A percentile compares a stretch with the other conserved stretches of the same genome.
Evolutionary conservation across 2,888 invertebrate species (phyloP).

Genomic region (Tridacna gigas): DNA sequence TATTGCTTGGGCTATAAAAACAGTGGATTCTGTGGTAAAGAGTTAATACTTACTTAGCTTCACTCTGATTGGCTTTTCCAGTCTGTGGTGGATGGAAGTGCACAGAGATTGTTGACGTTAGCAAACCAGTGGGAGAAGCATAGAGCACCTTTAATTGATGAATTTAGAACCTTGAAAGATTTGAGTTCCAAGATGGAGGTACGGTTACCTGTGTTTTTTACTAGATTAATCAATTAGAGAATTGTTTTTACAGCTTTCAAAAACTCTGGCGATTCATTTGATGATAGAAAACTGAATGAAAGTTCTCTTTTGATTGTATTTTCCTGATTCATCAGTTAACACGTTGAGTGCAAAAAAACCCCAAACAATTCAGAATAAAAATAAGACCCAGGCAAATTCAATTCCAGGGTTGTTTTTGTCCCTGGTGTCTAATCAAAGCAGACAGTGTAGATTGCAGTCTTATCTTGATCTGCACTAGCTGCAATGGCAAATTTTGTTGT

Average conservation of each 20-base stretch:
- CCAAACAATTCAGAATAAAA: too few relatives aligned
- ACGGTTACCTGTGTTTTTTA: neutral
- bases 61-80: slow-evolving; percentile 37
- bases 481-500: too few relatives aligned
- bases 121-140: slow-evolving; percentile 91
- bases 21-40: too few relatives aligned
- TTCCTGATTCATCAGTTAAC: neutral
- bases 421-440: too few relatives aligned
- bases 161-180: slow-evolving; percentile 86
- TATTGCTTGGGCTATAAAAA: too few relatives aligned
- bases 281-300: neutral
- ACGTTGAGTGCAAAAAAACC: neutral
- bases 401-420: too few relatives aligned
- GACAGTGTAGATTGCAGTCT: too few relatives aligned
- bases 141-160: slow-evolving; percentile 88
- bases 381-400: too few relatives aligned
- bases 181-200: slow-evolving; percentile 80
- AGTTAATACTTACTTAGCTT: neutral
- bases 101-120: slow-evolving; percentile 88
- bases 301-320: neutral
- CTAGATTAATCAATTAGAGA: neutral
- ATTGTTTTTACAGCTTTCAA: neutral
- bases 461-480: too few relatives aligned
- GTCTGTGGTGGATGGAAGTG: slow-evolving; percentile 87
- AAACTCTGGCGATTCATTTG: neutral